phyloP scores from a whole-genome alignment of 2,797 vertebrate genomes.

The Cynopterus sphinx region DNA sequence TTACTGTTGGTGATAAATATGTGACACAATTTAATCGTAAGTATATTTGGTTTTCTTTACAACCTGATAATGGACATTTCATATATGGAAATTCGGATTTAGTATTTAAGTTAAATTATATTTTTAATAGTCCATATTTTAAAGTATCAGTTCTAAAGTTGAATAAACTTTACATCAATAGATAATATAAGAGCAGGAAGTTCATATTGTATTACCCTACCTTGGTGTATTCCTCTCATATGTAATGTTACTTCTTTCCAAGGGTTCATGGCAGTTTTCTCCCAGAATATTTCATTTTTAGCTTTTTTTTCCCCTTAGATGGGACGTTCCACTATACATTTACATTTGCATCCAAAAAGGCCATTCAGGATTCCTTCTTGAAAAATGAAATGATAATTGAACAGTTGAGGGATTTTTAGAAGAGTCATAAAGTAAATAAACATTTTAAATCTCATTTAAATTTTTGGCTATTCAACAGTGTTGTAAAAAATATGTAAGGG shows the following conservation, averaged over 20 bases:
- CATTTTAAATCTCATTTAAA: not conserved
- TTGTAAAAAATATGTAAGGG: too few species aligned
- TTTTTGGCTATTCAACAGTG: not conserved
- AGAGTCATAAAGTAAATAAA: not conserved
- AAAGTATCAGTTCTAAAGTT: constrained; percentile 4
- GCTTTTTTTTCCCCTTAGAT: not conserved
- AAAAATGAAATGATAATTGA: constrained; percentile 26
- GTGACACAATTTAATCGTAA: constrained; percentile 81
- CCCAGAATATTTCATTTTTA: constrained; percentile 3
- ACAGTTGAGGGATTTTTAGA: not conserved
- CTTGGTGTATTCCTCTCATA: not conserved
- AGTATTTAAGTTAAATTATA: not conserved
- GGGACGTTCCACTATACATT: not conserved
- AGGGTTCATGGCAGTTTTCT: not conserved
- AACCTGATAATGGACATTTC: not conserved
- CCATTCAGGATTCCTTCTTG: not conserved
- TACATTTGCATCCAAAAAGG: not conserved
- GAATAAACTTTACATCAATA: not conserved
- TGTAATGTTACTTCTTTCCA: constrained; percentile 32
- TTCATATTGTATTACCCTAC: not conserved
- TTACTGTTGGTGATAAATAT: constrained; percentile 91
- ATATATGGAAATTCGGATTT: not conserved
- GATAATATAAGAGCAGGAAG: not conserved
- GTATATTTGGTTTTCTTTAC: constrained; percentile 70
- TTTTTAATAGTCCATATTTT: constrained; percentile 10